These are phyloP conservation scores for Threskiornis aethiopicus DNA, from an alignment of 2,797 vertebrate species.

Conservation along the genomic window DNA sequence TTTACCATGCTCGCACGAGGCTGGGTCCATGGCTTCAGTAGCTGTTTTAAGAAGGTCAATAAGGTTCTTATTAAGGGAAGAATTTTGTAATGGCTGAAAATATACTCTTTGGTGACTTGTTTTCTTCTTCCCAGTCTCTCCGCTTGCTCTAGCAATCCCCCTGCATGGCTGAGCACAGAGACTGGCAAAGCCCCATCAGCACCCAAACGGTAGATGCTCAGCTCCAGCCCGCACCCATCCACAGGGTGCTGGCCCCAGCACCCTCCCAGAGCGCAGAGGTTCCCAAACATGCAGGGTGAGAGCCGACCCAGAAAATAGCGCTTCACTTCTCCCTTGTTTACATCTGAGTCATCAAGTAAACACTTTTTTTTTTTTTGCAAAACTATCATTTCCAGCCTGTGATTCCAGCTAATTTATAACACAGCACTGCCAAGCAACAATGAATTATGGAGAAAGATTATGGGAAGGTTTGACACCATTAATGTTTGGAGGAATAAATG, in stretches of 20 bases:
- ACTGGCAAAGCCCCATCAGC: background rate
- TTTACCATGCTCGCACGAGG: accelerated
- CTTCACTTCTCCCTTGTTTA: background rate
- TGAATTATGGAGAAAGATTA: background rate
- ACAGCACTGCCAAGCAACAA: background rate
- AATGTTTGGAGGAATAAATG: background rate
- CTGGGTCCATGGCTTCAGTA: background rate
- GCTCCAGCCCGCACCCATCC: background rate
- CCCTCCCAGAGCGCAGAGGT: background rate
- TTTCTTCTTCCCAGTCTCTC: background rate
- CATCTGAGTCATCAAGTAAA: background rate
- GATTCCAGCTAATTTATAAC: background rate
- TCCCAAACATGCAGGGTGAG: background rate
- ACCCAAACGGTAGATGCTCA: accelerated
- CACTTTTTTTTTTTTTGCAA: background rate
- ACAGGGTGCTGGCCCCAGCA: background rate
- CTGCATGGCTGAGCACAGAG: background rate
- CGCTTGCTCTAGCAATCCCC: background rate
- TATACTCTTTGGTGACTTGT: background rate
- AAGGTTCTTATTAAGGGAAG: background rate
- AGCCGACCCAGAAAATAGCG: background rate
- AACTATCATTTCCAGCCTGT: background rate
- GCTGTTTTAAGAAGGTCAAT: background rate
- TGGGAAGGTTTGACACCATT: background rate
- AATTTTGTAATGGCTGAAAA: background rate